Percentiles rank a stretch among this genome's conserved stretches.
These are phyloP conservation scores for Caenorhabditis becei DNA, from an alignment of 2,888 invertebrate species.

Conservation along the genomic window DNA sequence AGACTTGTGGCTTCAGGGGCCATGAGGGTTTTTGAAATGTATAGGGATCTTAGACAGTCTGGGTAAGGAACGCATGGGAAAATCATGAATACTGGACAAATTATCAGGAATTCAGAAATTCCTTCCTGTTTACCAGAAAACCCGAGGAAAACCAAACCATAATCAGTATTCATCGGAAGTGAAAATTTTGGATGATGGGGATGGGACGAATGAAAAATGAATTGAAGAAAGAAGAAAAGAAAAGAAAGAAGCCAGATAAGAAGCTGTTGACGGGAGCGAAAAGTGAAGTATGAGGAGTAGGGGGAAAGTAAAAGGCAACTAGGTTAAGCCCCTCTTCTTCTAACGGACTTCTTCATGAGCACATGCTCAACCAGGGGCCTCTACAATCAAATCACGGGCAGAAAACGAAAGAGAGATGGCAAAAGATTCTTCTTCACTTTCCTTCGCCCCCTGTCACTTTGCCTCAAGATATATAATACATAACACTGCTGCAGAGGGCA, in stretches of 20 bases:
- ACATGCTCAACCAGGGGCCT: slow-evolving; percentile 47
- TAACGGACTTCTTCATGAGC: slow-evolving; percentile 57
- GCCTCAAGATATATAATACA: slow-evolving; percentile 46
- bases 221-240: slow-evolving; percentile 1
- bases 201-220: background rate
- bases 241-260: slow-evolving; percentile 40
- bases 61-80: background rate
- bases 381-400: slow-evolving; percentile 60
- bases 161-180: too few relatives aligned
- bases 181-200: background rate
- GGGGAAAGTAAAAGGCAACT: slow-evolving; percentile 59
- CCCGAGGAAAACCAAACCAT: too few relatives aligned
- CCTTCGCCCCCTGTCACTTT: slow-evolving; percentile 44
- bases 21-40: background rate
- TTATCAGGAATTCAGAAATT: background rate
- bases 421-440: slow-evolving; percentile 19
- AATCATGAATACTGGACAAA: background rate
- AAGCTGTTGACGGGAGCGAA: slow-evolving; percentile 49
- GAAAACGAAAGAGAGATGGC: slow-evolving; percentile 36
- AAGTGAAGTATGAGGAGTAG: slow-evolving; percentile 55
- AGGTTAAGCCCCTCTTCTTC: slow-evolving; percentile 48
- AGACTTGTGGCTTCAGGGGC: background rate
- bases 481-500: slow-evolving; percentile 9
- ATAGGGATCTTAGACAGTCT: background rate
- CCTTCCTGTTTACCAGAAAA: too few relatives aligned